phyloP scores from a whole-genome alignment of 2,113 vertebrate species.

The Coryphaenoides rupestris region DNA sequence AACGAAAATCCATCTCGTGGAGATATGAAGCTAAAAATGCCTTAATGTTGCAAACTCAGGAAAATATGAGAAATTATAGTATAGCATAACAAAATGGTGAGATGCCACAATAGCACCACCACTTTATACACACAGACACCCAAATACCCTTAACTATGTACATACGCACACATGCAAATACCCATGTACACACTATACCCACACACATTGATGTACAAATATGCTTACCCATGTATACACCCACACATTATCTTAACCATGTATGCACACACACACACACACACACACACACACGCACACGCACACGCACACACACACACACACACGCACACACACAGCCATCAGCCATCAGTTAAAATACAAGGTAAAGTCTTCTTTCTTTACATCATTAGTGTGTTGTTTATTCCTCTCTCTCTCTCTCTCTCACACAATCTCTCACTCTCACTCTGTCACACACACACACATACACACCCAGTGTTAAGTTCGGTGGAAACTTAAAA shows the following conservation, averaged over 20 bases:
- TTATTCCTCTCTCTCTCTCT: not conserved
- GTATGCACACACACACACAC: not conserved
- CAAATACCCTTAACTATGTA: too few species aligned
- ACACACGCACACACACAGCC: too few species aligned
- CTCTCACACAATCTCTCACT: not conserved
- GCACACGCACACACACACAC: not conserved
- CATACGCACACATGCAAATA: too few species aligned
- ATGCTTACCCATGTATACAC: not conserved
- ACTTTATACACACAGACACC: not conserved
- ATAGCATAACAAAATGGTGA: not conserved
- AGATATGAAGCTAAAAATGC: conserved; percentile 18
- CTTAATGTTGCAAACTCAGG: conserved; percentile 16
- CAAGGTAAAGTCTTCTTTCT: too few species aligned
- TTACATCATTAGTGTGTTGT: not conserved
- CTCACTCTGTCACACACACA: not conserved
- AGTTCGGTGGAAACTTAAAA: too few species aligned
- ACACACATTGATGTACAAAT: too few species aligned
- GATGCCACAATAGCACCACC: too few species aligned
- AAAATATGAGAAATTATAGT: not conserved
- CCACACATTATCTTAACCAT: too few species aligned
- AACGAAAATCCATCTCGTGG: conserved; percentile 20
- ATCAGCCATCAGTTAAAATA: not conserved
- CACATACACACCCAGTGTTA: not conserved
- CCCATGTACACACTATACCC: too few species aligned
- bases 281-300: not conserved